A percentile compares a stretch with the other conserved stretches of the same genome.
These are phyloP conservation scores for Grallaria varia DNA, from an alignment of 2,113 vertebrate species.

Conservation along the genomic window DNA sequence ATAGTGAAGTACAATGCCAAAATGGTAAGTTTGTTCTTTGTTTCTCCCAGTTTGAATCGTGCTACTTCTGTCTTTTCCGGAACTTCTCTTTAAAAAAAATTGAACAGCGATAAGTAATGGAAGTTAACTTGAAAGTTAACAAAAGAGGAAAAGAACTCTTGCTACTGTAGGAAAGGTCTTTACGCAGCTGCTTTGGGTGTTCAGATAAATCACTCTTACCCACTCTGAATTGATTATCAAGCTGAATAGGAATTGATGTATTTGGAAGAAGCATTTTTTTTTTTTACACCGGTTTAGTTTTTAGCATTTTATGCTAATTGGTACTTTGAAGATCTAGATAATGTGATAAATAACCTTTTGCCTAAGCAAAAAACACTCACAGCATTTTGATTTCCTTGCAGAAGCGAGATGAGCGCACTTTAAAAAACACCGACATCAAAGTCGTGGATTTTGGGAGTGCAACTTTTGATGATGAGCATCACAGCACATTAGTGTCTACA, in stretches of 20 bases:
- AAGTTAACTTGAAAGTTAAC: background rate
- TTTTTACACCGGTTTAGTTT: background rate
- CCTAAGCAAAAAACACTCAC: background rate
- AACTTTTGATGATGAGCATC: conserved; percentile 94
- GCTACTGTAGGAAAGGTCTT: background rate
- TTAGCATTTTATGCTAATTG: background rate
- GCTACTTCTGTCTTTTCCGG: background rate
- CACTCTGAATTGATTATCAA: background rate
- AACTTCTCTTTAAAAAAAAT: background rate
- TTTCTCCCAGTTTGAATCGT: background rate
- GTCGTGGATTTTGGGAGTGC: conserved; percentile 96
- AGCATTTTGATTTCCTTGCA: conserved; percentile 53
- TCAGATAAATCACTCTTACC: background rate
- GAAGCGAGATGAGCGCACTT: conserved; percentile 89
- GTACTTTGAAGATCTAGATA: background rate
- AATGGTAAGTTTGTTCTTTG: conserved; percentile 78
- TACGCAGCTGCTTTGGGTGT: background rate
- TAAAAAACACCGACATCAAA: conserved; percentile 91
- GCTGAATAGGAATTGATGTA: background rate
- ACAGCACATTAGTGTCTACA: conserved; percentile 94
- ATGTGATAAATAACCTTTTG: background rate
- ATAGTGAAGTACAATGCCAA: conserved; percentile 87
- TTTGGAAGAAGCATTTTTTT: background rate
- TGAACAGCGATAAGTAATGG: background rate
- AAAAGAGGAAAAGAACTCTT: background rate